Percentiles rank a stretch among this genome's conserved stretches.
These are phyloP conservation scores for Melanchra persicariae DNA, from an alignment of 2,888 invertebrate species.

Conservation along the genomic window DNA sequence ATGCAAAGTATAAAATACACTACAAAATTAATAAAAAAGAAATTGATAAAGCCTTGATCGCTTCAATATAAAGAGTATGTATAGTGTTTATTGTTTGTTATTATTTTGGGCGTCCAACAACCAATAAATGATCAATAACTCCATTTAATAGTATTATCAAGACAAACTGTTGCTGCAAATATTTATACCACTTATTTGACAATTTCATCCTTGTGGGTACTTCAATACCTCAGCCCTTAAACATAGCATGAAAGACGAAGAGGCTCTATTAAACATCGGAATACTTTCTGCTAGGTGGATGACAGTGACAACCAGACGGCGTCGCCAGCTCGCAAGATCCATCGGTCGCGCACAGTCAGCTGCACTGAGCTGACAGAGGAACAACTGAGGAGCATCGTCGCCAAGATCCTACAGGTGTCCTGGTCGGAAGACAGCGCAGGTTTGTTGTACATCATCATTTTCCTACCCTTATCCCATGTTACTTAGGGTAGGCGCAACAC, in stretches of 20 bases:
- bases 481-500: no score
- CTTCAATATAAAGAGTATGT: not conserved
- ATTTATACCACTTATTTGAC: not conserved
- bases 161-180: not conserved
- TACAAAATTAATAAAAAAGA: not conserved
- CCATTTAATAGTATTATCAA: not conserved
- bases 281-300: constrained; percentile 84
- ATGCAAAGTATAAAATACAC: not conserved
- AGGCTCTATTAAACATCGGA: constrained; percentile 3
- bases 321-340: constrained; percentile 86
- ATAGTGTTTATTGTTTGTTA: not conserved
- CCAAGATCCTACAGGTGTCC: constrained; percentile 93
- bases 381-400: constrained; percentile 92
- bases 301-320: constrained; percentile 81
- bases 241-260: not conserved
- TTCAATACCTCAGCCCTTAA: not conserved
- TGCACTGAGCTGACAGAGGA: constrained; percentile 92
- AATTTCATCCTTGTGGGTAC: constrained; percentile 4
- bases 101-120: not conserved
- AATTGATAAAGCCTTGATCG: not conserved
- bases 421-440: constrained; percentile 92
- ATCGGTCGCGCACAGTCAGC: constrained; percentile 86
- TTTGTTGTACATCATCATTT: constrained; percentile 51
- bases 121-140: not conserved
- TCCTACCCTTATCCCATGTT: no score